Base-by-base conservation (phyloP, 2,113 vertebrate genomes). In the Phoxinus phoxinus region DNA sequence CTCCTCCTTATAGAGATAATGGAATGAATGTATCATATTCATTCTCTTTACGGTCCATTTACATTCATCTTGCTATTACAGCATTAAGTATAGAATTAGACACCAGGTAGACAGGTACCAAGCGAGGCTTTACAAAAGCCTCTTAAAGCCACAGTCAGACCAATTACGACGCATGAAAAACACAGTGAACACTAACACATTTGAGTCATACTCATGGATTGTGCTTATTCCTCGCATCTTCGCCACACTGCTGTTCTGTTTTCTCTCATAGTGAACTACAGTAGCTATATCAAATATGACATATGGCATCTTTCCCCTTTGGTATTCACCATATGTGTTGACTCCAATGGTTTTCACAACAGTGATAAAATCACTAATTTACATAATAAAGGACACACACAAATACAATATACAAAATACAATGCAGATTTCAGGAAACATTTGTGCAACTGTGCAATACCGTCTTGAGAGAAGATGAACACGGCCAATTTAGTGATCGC, bases 151-250 rank as follows among this genome's bases (percentile, higher is more conserved):
- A 3, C 82, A 82, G 3, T 46, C 23, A 37, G 8, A 74, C 41
- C 17, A 32, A 53, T 53, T 3, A 53, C 15, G 27, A 76, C 10
- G 12, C 41, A 48, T 27, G 8, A 48, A 83, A 69, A 53, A 72
- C 17, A 41, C 11, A 35, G n/a, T 37, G 23, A 37, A 71, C 23
- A 63, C 21, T 35, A 63, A 80, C 27, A 61, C 32, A 61, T 25
- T 6, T 61, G 56, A 51, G 71, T 44, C 71, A 46, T 51, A 51
- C 8, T 75, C 72, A 75, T 7, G 46, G 71, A 73, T 76, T 53
- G 25, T 10, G 7, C 48, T 53, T 53, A 19, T 56, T 32, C n/a
- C 25, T 32, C 1, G 9, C 25, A 56, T 79, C 76, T 15, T 79
- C 21, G 1, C 35, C 1, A 6, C 56, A 10, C 30, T 58, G 71